Conservation (phyloP, 2,888 invertebrate genomes). For the Caprella mutica region DNA sequence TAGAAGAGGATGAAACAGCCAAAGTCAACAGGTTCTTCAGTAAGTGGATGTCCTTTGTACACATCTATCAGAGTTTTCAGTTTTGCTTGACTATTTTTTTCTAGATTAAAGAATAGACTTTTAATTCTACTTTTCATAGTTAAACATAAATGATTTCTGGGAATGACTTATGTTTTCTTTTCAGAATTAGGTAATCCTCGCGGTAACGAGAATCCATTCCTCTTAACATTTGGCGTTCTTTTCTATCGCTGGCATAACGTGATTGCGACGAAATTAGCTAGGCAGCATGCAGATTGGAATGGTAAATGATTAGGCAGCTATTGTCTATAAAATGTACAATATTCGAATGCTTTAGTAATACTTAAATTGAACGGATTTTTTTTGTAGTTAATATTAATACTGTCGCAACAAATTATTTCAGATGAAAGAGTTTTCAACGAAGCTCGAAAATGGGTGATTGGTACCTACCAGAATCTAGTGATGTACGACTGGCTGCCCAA, state of each 20-base stretch:
- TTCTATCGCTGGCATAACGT: constrained; percentile 50
- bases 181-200: constrained; percentile 47
- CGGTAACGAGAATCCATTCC: constrained; percentile 48
- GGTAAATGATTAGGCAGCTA: too few relatives aligned
- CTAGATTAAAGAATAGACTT: too few relatives aligned
- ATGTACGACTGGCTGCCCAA: constrained; percentile 46
- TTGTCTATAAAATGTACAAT: too few relatives aligned
- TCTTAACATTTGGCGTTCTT: constrained; percentile 46
- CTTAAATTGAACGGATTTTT: too few relatives aligned
- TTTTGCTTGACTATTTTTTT: too few relatives aligned
- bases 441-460: constrained; percentile 50
- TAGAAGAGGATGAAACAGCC: constrained; percentile 41
- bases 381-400: too few relatives aligned
- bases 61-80: background rate
- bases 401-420: too few relatives aligned
- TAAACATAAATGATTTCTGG: too few relatives aligned
- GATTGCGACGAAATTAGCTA: constrained; percentile 41
- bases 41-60: constrained; percentile 39
- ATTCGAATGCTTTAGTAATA: too few relatives aligned
- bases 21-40: constrained; percentile 48
- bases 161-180: too few relatives aligned
- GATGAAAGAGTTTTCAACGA: constrained; percentile 47
- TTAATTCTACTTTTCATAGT: too few relatives aligned
- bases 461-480: constrained; percentile 46
- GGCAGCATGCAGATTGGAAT: constrained; percentile 41